Evolutionary conservation across 2,113 vertebrate genomes (phyloP).

Genomic region (Butorides virescens): DNA sequence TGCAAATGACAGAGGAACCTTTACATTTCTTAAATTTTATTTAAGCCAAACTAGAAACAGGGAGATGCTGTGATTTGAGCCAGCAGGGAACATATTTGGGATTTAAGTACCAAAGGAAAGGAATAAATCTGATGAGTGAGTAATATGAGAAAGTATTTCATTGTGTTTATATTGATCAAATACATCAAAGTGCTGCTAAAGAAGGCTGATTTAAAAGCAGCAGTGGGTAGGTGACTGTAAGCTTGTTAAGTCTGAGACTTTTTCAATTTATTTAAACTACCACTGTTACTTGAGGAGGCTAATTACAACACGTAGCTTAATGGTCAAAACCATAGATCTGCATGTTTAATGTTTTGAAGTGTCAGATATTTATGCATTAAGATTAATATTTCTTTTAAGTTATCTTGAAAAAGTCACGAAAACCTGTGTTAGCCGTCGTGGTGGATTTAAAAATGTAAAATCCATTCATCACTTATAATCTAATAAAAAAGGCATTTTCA

Average conservation of each 20-base stretch:
- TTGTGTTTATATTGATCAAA: background rate
- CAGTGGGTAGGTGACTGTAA: background rate
- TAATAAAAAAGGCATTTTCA: background rate
- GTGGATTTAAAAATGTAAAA: background rate
- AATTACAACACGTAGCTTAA: background rate
- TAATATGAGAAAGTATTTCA: background rate
- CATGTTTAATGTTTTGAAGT: background rate
- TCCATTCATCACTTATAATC: background rate
- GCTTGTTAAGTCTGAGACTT: background rate
- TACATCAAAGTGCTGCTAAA: background rate
- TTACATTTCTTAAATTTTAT: background rate
- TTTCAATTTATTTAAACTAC: background rate
- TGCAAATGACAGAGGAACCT: background rate
- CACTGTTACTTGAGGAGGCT: background rate
- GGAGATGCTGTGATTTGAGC: background rate
- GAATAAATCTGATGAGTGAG: background rate
- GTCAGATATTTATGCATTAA: background rate
- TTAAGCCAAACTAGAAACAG: background rate
- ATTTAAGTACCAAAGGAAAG: background rate
- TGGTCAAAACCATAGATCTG: background rate
- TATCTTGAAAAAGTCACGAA: background rate
- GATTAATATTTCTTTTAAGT: background rate
- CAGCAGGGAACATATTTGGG: background rate
- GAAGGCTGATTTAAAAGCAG: background rate
- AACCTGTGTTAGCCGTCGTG: accelerated